Evolutionary conservation across 2,797 vertebrate species (phyloP).

Genomic region (Petrocephalus schoutedeni): DNA sequence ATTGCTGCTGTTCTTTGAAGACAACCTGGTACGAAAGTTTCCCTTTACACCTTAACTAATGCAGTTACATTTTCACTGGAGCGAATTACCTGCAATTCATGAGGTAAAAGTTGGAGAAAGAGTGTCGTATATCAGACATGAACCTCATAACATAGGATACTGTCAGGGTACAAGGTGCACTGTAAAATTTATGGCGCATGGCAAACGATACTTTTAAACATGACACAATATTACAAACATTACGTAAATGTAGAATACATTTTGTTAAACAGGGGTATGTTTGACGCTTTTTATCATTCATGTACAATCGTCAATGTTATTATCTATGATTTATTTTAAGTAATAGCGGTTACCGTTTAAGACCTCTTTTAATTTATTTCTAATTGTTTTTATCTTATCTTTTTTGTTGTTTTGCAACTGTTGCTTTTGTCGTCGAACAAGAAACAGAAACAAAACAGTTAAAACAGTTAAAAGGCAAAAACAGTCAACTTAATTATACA

Average conservation of each 20-base stretch:
- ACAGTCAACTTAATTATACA: background rate
- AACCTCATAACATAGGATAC: background rate
- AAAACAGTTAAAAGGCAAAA: background rate
- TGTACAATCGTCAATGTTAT: background rate
- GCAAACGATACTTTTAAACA: background rate
- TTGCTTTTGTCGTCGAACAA: background rate
- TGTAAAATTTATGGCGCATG: background rate
- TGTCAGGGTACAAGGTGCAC: background rate
- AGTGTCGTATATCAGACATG: background rate
- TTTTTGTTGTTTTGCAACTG: background rate
- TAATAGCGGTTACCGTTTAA: background rate
- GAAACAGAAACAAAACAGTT: too few species aligned
- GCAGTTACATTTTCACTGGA: background rate
- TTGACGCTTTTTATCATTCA: background rate
- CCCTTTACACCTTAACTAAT: constrained; percentile 6
- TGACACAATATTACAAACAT: background rate
- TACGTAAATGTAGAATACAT: background rate
- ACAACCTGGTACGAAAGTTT: background rate
- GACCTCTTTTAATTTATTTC: background rate
- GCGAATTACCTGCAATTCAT: background rate
- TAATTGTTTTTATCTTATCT: background rate
- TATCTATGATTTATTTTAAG: background rate
- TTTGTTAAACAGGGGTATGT: background rate
- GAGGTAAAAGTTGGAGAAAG: background rate
- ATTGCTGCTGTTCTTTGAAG: background rate